phyloP scores from a whole-genome alignment of 2,797 vertebrate species.

The Intellagama lesueurii region DNA sequence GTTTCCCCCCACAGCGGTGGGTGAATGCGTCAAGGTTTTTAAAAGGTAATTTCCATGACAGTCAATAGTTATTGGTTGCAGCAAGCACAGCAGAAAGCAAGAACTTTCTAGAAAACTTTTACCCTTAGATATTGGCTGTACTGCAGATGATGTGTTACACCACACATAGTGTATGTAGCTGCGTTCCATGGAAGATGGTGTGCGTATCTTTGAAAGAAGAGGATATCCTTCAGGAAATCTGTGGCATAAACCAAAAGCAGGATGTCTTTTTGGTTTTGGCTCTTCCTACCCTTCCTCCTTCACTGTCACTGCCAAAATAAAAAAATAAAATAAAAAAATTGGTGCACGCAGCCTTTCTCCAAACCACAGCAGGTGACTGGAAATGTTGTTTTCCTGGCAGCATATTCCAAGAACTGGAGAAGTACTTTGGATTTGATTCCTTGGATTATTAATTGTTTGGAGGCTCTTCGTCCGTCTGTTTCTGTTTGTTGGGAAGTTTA shows the following conservation, averaged over 20 bases:
- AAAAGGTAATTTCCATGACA: slow-evolving; percentile 16
- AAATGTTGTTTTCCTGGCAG: not conserved
- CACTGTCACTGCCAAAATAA: not conserved
- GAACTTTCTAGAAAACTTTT: slow-evolving; percentile 8
- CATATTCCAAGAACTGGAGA: not conserved
- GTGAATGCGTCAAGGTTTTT: slow-evolving; percentile 61
- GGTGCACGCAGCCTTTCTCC: not conserved
- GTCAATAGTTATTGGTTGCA: slow-evolving; percentile 11
- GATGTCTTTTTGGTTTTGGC: slow-evolving; percentile 46
- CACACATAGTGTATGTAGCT: fast-evolving
- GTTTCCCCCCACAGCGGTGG: slow-evolving; percentile 28
- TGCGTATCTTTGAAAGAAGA: not conserved
- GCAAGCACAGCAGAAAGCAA: slow-evolving; percentile 14
- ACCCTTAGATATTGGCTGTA: not conserved
- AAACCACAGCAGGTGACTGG: slow-evolving; percentile 39
- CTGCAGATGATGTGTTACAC: not conserved
- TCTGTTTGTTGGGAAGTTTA: not conserved
- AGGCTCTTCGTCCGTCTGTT: not conserved
- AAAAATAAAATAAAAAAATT: slow-evolving; percentile 1
- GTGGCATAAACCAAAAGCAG: not conserved
- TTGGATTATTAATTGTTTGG: not conserved
- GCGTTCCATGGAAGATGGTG: not conserved
- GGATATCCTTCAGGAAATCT: slow-evolving; percentile 36
- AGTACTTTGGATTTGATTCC: not conserved
- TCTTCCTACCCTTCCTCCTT: not conserved